Percentiles rank a stretch among this genome's conserved stretches.
Conservation (phyloP, 1,140 invertebrate genomes). For the Homarus americanus region DNA sequence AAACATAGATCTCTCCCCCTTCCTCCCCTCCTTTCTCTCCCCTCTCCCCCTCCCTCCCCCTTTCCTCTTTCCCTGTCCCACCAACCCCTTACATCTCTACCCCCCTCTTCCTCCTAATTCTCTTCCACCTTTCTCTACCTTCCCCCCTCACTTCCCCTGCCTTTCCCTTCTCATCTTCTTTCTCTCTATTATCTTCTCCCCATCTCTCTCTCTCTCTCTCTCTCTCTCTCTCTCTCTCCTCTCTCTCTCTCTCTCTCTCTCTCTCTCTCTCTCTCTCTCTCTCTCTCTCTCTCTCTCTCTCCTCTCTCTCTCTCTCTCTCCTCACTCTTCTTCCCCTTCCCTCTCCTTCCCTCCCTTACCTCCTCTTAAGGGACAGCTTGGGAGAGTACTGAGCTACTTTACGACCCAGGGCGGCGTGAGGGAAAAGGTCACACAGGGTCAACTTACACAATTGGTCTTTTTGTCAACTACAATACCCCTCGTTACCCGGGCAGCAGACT, state of each 20-base stretch:
- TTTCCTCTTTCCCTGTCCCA: neutral
- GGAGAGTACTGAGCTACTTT: conserved; percentile 37
- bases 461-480: conserved; percentile 37
- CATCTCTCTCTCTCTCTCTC: neutral
- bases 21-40: neutral
- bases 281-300: neutral
- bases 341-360: neutral
- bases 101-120: neutral
- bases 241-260: neutral
- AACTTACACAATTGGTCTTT: conserved; percentile 52
- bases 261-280: neutral
- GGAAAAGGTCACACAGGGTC: conserved; percentile 36
- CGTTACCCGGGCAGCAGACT: neutral
- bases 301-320: neutral
- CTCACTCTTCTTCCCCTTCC: neutral
- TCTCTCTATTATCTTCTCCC: neutral
- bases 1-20: no score
- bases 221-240: neutral
- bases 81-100: neutral
- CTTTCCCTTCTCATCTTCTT: neutral
- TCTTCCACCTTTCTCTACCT: neutral
- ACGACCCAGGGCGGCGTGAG: conserved; percentile 12
- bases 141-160: neutral
- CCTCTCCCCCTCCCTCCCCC: neutral
- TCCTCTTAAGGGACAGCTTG: conserved; percentile 50